Evolutionary conservation across 2,113 vertebrate genomes (phyloP), one percentile per base, ranked within the genome.

Genomic region (Aspidoscelis tigris): DNA sequence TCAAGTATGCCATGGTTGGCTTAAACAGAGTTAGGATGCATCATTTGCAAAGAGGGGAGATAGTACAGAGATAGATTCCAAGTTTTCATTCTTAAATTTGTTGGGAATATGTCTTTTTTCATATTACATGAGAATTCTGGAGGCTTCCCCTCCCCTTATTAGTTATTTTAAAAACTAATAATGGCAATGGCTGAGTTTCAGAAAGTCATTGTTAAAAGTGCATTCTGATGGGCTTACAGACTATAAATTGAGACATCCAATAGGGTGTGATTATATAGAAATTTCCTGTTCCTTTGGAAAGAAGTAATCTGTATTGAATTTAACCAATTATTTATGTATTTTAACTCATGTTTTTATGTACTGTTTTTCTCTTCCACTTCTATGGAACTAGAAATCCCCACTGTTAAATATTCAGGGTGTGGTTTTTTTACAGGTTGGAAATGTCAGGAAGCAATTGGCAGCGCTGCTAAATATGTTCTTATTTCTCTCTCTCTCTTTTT

Each of bases 1-100:
- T 96, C 92, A 90, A 89, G 98, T 99, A 96, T 88, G 50, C 94
- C 93, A 86, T 0, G 88, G 88, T 92, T 88, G 93, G 91, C 92
- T 61, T 80, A 1, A 74, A 82, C 58, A 82, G 61, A 91, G 93
- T 89, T 92, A 92, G 95, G 89, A 94, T 93, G 94, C 94, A 91
- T 91, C 90, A 0, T 75, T 83, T 43, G 43, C 86, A 16, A 39
- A 14, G 65, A 16, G n/a, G 66, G 66, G 22, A 26, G 69, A 65
- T 0, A 0, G 88, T 87, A 66, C 16, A 21, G n/a, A 53, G 16
- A 33, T 71, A 58, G n/a, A 50, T 26, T 78, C 41, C 68, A 26
- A 18, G 12, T 21, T 71, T 71, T 24, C 55, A 66, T 85, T 1
- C n/a, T 76, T 41, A 66, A 44, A 26, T 44, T 75, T 84, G 82